Base-by-base conservation (phyloP, 2,888 invertebrate genomes). In the Nipponacmea schrenckii region DNA sequence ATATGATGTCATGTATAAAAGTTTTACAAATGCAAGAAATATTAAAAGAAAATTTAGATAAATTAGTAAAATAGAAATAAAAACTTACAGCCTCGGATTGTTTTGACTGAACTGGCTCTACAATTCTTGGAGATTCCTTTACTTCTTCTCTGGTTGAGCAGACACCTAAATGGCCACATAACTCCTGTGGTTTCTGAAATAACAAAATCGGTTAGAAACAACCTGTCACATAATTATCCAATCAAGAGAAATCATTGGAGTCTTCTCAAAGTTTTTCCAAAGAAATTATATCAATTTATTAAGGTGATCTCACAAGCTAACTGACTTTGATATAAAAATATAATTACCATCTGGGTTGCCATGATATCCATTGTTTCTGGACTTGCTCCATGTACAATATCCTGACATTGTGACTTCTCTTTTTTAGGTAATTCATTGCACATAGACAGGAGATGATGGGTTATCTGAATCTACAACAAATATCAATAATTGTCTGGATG, bases 141-240 rank as follows among this genome's bases (percentile, higher is more conserved):
- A 24, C 17, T 26, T 27, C 26, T 24, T 64, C 64, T 26, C 5
- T 26, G 4, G 66, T 17, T 15, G 15, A 44, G 45, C 66, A 66
- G 45, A 66, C 27, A 44, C 46, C 46, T 15, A 66, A 20, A 31
- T n/a, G 24, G 10, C 15, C 45, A 66, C 66, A 66, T 24, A 66
- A 24, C 45, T 44, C 66, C n/a, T 44, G 15, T 10, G 66, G 66
- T 45, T 20, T 66, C 66, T 66, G 64, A n/a, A 64, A 64, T 10
- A 64, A 5, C 5, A 62, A 26, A 24, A 62, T 8, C 14, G 26
- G 62, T 62, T 20, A 24, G 20, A 8, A 24, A 12, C 26, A 7
- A 62, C n/a, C 20, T n/a, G 20, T 17, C 17, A 56, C 17, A 17
- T n/a, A 56, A n/a, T 56, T 5, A n/a, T 56, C 20, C 56, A n/a